These are phyloP conservation scores for Pseudorhombus dupliciocellatus DNA, from an alignment of 2,113 vertebrate species.

Conservation along the genomic window DNA sequence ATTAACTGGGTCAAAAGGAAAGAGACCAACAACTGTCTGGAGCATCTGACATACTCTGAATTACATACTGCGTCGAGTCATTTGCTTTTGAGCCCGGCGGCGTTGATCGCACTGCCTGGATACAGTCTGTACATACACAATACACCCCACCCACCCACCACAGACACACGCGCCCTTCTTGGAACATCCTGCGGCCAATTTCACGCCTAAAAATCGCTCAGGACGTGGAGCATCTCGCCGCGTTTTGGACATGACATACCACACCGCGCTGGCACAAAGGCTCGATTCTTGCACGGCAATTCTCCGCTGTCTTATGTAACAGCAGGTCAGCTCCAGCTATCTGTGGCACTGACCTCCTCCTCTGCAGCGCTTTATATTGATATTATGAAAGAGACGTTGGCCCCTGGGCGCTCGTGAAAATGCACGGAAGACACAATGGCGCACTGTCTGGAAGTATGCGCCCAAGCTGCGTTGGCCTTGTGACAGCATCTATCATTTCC, in stretches of 20 bases:
- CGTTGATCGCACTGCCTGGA: neutral
- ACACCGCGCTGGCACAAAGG: slow-evolving; percentile 62
- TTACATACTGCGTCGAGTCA: slow-evolving; percentile 20
- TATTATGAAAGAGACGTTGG: slow-evolving; percentile 50
- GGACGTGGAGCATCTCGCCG: slow-evolving; percentile 22
- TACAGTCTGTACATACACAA: slow-evolving; percentile 6
- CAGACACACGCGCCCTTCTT: slow-evolving; percentile 36
- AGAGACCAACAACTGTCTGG: slow-evolving; percentile 7
- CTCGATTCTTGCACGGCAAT: slow-evolving; percentile 56
- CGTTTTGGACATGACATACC: slow-evolving; percentile 38
- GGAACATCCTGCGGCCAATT: slow-evolving; percentile 41
- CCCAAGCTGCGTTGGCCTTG: neutral
- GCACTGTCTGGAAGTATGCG: slow-evolving; percentile 26
- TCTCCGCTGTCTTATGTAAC: slow-evolving; percentile 55
- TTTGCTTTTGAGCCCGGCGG: slow-evolving; percentile 19
- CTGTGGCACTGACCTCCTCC: slow-evolving; percentile 63
- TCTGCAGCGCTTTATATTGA: slow-evolving; percentile 50
- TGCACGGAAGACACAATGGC: slow-evolving; percentile 39
- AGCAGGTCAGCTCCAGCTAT: slow-evolving; percentile 51
- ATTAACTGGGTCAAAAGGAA: slow-evolving; percentile 26
- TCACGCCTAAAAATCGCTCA: slow-evolving; percentile 39
- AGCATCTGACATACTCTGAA: slow-evolving; percentile 21
- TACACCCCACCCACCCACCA: slow-evolving; percentile 1
- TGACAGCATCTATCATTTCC: neutral
- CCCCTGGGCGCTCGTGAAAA: slow-evolving; percentile 34